These are phyloP conservation scores for Heteropelma amictum DNA, from an alignment of 2,888 invertebrate genomes.

Conservation along the genomic window DNA sequence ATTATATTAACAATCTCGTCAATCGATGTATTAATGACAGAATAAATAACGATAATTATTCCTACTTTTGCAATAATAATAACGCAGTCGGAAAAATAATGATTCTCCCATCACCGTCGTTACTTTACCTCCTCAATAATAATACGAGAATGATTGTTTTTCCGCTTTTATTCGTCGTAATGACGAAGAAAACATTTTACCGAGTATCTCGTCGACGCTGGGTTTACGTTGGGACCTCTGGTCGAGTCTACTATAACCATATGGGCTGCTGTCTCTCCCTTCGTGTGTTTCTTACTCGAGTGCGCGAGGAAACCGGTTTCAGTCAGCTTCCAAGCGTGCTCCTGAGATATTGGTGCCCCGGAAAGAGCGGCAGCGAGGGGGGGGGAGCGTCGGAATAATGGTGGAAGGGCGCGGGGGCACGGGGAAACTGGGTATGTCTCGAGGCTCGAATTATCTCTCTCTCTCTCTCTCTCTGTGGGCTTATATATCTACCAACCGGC, in stretches of 20 bases:
- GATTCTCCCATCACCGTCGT: too few relatives aligned
- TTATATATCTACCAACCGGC: constrained; percentile 22
- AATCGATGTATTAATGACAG: too few relatives aligned
- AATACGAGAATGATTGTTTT: background rate
- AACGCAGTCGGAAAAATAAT: too few relatives aligned
- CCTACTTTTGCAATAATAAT: too few relatives aligned
- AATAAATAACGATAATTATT: too few relatives aligned
- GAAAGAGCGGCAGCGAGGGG: constrained; percentile 27
- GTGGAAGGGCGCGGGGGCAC: background rate
- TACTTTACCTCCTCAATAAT: too few relatives aligned
- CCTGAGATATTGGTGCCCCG: constrained; percentile 53
- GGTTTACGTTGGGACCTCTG: constrained; percentile 44
- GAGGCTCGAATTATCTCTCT: constrained; percentile 52
- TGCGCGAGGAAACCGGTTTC: constrained; percentile 59
- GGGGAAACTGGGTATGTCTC: constrained; percentile 25
- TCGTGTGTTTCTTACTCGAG: constrained; percentile 49
- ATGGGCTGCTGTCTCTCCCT: constrained; percentile 44
- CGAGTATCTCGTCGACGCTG: background rate
- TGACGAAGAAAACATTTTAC: too few relatives aligned
- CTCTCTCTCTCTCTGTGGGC: too few relatives aligned
- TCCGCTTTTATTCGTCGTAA: background rate
- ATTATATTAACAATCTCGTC: too few relatives aligned
- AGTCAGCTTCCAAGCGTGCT: constrained; percentile 54
- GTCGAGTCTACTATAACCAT: constrained; percentile 58
- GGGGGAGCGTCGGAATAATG: constrained; percentile 15